Conservation (phyloP, 2,113 vertebrate genomes). For the Capreolus pygargus region DNA sequence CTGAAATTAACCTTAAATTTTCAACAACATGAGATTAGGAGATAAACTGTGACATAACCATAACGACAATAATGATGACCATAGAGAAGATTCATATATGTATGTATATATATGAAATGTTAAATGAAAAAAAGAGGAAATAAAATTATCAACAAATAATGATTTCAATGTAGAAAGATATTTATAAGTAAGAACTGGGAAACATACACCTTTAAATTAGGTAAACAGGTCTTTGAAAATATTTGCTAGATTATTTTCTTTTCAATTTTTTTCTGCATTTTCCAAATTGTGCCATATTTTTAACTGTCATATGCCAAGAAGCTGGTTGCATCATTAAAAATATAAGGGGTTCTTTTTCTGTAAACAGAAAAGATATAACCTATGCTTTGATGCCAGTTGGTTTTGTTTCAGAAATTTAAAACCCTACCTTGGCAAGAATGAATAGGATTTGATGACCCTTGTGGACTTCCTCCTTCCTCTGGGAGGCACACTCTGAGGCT, state of each 20-base stretch:
- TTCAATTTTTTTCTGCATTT: neutral
- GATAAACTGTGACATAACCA: neutral
- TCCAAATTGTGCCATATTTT: slow-evolving; percentile 16
- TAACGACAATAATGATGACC: neutral
- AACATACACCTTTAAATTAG: neutral
- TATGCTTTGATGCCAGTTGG: neutral
- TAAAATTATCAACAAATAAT: neutral
- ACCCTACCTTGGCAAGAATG: neutral
- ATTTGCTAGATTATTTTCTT: neutral
- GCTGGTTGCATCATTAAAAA: neutral
- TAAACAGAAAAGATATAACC: neutral
- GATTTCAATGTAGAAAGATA: neutral
- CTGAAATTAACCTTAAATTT: neutral
- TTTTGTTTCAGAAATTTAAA: slow-evolving; percentile 38
- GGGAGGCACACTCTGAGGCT: neutral
- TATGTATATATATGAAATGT: neutral
- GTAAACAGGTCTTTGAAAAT: neutral
- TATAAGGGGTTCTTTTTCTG: neutral
- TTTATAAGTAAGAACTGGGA: neutral
- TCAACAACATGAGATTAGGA: neutral
- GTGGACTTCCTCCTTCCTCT: neutral
- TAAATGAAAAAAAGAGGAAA: neutral
- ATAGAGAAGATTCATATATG: neutral
- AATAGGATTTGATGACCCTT: neutral
- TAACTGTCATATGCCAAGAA: neutral